Base-by-base conservation (phyloP, 2,113 vertebrate species). In the Ellobius talpinus region DNA sequence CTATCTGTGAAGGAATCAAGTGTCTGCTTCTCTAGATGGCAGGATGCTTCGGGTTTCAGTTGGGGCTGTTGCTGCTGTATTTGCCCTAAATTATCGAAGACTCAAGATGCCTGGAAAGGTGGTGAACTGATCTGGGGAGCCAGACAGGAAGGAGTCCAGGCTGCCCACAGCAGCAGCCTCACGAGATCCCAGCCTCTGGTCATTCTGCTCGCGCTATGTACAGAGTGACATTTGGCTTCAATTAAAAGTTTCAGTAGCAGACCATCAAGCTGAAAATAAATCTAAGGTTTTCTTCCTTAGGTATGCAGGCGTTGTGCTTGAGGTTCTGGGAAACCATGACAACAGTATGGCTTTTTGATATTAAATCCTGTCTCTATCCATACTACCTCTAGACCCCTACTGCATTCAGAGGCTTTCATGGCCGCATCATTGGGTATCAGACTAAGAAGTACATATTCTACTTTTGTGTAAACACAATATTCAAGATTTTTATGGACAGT, bases 1-100 rank as follows among this genome's bases (percentile, higher is more conserved):
- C 65, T 96, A 76, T 81, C 73, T 78, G 55, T 85, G 87, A 96
- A 36, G 87, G 95, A 97, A 91, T 76, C 68, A 66, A 88, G 6
- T 76, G 5, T 76, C 55, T 82, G 42, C 89, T 97, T 87, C 82
- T 89, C 74, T 91, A 86, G 50, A 31, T 73, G n/a, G 52, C 85
- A 16, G 4, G 24, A 52, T 55, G 50, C 89, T 87, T 5, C 61
- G 85, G 52, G 47, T 82, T 92, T 82, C 39, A 45, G 19, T 91
- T 76, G 58, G 52, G 88, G 33, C 66, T 33, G 21, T 76, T 47
- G 50, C 47, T 93, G 76, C 26, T 47, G 4, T 4, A 33, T 90
- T 93, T 93, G 61, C 42, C 52, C 39, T 95, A 78, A 31, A 33
- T 79, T 52, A n/a, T 19, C 55, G 63, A 87, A 73, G 19, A 77